Evolutionary conservation across 2,113 vertebrate genomes (phyloP), one percentile per base, ranked within the genome.

Genomic region (Sapayoa aenigma): DNA sequence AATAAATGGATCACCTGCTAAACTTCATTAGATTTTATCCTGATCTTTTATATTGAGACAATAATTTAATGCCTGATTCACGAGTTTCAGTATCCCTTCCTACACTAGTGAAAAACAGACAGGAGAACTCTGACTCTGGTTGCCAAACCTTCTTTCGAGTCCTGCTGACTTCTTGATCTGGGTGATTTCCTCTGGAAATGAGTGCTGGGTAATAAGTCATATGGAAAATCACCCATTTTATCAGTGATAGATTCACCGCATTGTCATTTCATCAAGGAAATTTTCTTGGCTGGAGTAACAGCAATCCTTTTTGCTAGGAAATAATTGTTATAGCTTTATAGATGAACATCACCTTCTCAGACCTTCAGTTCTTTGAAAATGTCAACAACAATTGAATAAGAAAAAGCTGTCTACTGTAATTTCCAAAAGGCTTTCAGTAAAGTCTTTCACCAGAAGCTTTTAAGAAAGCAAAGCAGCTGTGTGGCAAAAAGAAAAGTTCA

Each of bases 291-390:
- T 87, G 39, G 33, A 87, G 20, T 47, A 81, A 37, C 19, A 67
- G 66, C 59, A 87, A 67, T 68, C 14, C 20, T 21, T 94, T 95
- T 93, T 84, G 69, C 66, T 63, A 42, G 47, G 44, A 44, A 60
- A 68, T 84, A 87, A 91, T 87, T 8, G 0, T 78, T 81, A 44
- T 2, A 68, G 42, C 33, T 87, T 90, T 84, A 69, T 53, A 84
- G 42, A 62, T 41, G 33, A 87, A 20, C 17, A 59, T 82, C 49
- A 74, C 58, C 60, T 94, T 84, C 65, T 75, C 60, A 84, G 84
- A 78, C 65, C 73, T 89, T 89, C 58, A 56, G 35, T 71, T 75
- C 92, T 87, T 94, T 81, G 77, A 58, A 96, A 93, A 92, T 55
- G 66, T 52, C 89, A 95, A 55, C 80, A 77, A 52, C 56, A 78